Percentiles rank a stretch among this genome's conserved stretches.
Evolutionary conservation across 2,797 vertebrate species (phyloP).

Genomic region (Glyptemys insculpta): DNA sequence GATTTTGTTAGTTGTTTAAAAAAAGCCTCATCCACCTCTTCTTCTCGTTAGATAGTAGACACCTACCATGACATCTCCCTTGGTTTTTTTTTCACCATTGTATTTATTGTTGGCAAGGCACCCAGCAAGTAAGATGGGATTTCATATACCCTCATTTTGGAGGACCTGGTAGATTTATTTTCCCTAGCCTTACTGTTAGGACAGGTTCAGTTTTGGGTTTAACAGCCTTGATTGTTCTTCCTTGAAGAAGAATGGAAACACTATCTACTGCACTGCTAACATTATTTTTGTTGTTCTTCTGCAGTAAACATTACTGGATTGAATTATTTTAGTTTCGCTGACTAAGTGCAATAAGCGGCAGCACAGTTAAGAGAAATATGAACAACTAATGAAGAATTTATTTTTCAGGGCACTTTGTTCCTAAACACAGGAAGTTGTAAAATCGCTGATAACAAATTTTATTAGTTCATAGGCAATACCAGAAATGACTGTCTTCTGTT

Average conservation of each 20-base stretch:
- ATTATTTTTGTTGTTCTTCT: background rate
- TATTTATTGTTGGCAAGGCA: fast-evolving
- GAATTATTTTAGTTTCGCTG: background rate
- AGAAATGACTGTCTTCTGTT: constrained; percentile 60
- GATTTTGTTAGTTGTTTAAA: background rate
- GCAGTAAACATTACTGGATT: constrained; percentile 18
- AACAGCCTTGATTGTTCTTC: background rate
- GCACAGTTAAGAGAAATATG: constrained; percentile 29
- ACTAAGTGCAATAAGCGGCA: background rate
- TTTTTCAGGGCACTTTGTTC: constrained; percentile 63
- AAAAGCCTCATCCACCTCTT: background rate
- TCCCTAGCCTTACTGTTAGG: background rate
- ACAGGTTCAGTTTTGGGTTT: background rate
- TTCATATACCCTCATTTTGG: fast-evolving
- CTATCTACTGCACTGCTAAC: background rate
- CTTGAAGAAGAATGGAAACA: background rate
- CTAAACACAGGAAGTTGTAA: constrained; percentile 73
- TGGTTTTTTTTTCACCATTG: background rate
- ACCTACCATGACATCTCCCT: background rate
- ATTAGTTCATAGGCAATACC: constrained; percentile 65
- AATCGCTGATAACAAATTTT: constrained; percentile 65
- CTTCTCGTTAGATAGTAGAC: background rate
- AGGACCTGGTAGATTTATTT: background rate
- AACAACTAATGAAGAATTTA: constrained; percentile 33
- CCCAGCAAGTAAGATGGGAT: background rate